phyloP scores from a whole-genome alignment of 2,888 invertebrate genomes.

The Eupithecia dodoneata region DNA sequence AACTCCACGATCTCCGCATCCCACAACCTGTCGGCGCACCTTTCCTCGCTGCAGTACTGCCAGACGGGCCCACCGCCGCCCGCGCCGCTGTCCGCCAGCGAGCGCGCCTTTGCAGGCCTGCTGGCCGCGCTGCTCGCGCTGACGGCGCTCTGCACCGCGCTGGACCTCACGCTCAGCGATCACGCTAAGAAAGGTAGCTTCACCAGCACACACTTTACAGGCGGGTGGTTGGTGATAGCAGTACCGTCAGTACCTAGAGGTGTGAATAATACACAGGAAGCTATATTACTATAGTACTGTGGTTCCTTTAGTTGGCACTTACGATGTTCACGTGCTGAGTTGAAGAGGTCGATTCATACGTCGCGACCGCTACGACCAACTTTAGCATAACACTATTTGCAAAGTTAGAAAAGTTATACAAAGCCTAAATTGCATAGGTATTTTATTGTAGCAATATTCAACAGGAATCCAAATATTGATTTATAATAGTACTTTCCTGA shows the following conservation, averaged over 20 bases:
- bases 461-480: too few species aligned
- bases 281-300: too few species aligned
- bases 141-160: conserved; percentile 62
- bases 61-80: conserved; percentile 41
- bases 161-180: conserved; percentile 66
- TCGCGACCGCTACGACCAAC: background rate
- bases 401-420: background rate
- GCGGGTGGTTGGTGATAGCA: background rate
- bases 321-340: too few species aligned
- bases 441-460: too few species aligned
- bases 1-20: conserved; percentile 61
- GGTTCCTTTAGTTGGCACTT: too few species aligned
- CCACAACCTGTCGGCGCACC: conserved; percentile 67
- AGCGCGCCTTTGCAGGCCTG: conserved; percentile 61
- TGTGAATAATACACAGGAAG: too few species aligned
- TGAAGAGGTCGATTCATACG: too few species aligned
- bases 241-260: too few species aligned
- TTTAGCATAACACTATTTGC: background rate
- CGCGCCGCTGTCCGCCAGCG: conserved; percentile 51
- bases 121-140: conserved; percentile 65
- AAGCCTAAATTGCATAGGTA: too few species aligned
- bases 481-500: too few species aligned
- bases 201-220: background rate
- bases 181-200: conserved; percentile 65
- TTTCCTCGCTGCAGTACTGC: conserved; percentile 70